Base-by-base conservation (phyloP, 2,113 vertebrate species). In the Psittacula cyanocephala region DNA sequence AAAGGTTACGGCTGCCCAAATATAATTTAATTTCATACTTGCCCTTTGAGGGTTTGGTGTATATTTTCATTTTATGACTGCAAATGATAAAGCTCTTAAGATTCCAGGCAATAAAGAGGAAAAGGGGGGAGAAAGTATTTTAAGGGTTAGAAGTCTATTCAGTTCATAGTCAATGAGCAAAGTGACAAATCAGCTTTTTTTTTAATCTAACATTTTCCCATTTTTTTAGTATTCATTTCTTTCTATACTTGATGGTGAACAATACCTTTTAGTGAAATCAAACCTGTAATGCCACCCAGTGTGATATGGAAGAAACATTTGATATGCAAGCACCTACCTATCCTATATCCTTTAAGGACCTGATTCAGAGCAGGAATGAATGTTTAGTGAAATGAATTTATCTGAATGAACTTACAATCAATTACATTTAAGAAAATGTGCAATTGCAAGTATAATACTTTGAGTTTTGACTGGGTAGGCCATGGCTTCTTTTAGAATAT, bases 1-100 rank as follows among this genome's bases (percentile, higher is more conserved):
- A 98, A 98, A 98, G 98, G 98, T 98, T 98, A 98, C 98, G 98
- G 98, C 98, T 98, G 98, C 98, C 98, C 98, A 98, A 98, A 98
- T 98, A 98, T 98, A 98, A 98, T 98, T 98, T 98, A 98, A 98
- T 98, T 98, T 98, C 98, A 98, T 98, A 98, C 98, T 98, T 98
- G 98, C 98, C 98, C 98, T 98, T 98, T 98, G 98, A 98, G 98
- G 97, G 98, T 98, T 98, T 98, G 98, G 98, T 98, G 98, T 98
- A 98, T 98, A 98, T 98, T 98, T 98, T 98, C 98, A 98, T 98
- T 98, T 98, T 98, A 98, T 98, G 98, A 98, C 98, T 98, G 97
- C 98, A 98, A 98, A 98, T 98, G 98, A 98, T 98, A 98, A 98
- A 98, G 97, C 98, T 98, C 98, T 98, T 98, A 98, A 98, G 98